These are phyloP conservation scores for Thunnus maccoyii DNA, from an alignment of 2,113 vertebrate genomes.

Conservation along the genomic window DNA sequence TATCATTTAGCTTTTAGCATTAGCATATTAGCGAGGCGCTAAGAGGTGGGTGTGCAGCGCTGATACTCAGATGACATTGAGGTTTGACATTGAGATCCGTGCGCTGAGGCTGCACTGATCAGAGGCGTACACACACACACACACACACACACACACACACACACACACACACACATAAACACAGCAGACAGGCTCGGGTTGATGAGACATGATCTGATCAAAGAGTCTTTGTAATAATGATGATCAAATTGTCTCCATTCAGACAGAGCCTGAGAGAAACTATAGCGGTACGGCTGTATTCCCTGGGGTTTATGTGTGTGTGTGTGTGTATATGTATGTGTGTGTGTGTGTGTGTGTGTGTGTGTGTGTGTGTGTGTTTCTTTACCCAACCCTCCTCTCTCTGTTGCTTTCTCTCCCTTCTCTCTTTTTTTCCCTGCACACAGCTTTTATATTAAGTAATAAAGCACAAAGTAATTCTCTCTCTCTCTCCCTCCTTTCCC, in stretches of 20 bases:
- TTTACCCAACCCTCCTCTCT: not conserved
- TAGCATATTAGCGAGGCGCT: conserved; percentile 54
- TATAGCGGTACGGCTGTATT: conserved; percentile 28
- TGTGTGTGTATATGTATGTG: conserved; percentile 27
- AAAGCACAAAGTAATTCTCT: not conserved
- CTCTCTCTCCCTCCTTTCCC: not conserved
- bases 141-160: conserved; percentile 21
- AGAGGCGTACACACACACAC: conserved; percentile 38
- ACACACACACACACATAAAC: conserved; percentile 14
- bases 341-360: conserved; percentile 19
- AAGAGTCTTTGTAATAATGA: conserved; percentile 75
- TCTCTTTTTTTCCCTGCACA: conserved; percentile 23
- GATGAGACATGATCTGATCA: conserved; percentile 78
- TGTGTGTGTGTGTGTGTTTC: conserved; percentile 11
- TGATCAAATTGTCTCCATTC: conserved; percentile 73
- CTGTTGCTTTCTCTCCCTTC: not conserved
- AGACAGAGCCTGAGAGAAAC: conserved; percentile 39
- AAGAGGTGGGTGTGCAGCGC: conserved; percentile 56
- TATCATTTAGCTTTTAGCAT: conserved; percentile 66
- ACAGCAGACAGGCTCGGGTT: conserved; percentile 3
- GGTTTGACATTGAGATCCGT: conserved; percentile 73
- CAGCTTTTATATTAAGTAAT: conserved; percentile 56
- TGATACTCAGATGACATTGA: conserved; percentile 69
- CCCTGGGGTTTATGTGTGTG: conserved; percentile 17
- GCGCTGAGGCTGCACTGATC: conserved; percentile 29